Evolutionary conservation across 2,113 vertebrate species (phyloP).

Genomic region (Sterrhoptilus dennistouni): DNA sequence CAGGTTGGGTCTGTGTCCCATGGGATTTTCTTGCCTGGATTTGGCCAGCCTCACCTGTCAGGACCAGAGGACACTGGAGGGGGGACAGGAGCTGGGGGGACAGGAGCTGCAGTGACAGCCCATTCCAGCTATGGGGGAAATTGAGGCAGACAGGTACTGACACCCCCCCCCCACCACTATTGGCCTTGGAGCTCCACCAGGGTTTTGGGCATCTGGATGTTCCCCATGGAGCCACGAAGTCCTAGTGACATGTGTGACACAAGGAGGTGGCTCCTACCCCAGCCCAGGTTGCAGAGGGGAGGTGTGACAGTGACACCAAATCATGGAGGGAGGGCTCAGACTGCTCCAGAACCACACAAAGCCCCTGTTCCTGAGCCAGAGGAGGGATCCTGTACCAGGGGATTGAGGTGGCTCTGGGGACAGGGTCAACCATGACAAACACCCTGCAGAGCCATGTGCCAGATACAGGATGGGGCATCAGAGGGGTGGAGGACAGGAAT

Average conservation of each 20-base stretch:
- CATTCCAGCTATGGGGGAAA: accelerated
- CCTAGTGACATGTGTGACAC: accelerated
- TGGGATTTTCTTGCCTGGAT: background rate
- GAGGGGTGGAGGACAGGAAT: background rate
- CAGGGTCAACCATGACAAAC: background rate
- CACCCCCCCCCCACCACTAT: background rate
- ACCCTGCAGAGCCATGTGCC: background rate
- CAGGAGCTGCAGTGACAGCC: background rate
- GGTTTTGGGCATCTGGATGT: background rate
- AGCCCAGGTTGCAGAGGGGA: background rate
- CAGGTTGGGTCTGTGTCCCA: accelerated
- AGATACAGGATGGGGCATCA: background rate
- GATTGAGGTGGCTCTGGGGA: background rate
- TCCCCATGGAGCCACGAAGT: background rate
- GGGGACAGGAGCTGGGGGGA: background rate
- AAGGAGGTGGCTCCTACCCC: background rate
- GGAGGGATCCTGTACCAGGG: background rate
- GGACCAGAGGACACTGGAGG: constrained; percentile 36
- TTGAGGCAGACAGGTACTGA: background rate
- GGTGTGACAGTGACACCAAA: background rate
- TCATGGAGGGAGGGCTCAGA: background rate
- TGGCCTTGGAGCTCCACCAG: accelerated
- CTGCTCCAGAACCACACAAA: background rate
- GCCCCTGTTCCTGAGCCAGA: background rate
- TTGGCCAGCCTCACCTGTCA: constrained; percentile 24